Conservation (phyloP, 2,113 vertebrate genomes). For the Microtus richardsoni region DNA sequence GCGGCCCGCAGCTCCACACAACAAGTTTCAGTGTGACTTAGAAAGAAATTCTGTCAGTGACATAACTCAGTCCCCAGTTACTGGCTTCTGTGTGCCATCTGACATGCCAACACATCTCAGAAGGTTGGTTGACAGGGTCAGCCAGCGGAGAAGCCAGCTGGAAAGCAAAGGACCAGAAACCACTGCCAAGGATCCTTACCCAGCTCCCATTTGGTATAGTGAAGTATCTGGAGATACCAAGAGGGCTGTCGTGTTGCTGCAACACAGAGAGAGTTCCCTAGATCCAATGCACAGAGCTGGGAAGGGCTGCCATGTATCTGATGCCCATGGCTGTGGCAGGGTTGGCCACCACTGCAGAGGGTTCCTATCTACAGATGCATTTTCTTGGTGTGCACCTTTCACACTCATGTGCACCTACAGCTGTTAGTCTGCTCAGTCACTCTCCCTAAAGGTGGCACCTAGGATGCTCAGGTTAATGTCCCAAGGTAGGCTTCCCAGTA, state of each 20-base stretch:
- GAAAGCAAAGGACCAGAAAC: not conserved
- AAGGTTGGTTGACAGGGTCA: not conserved
- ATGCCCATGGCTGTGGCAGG: not conserved
- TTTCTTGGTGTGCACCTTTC: not conserved
- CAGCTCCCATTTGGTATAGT: not conserved
- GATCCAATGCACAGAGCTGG: not conserved
- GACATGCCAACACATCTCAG: accelerated
- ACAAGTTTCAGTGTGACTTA: not conserved
- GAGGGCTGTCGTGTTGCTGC: not conserved
- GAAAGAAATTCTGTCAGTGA: not conserved
- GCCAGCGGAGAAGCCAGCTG: not conserved
- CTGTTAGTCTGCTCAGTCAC: not conserved
- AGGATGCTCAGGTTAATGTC: not conserved
- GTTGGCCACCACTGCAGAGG: accelerated
- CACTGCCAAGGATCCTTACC: not conserved
- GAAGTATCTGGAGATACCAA: not conserved
- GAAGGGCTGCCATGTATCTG: not conserved
- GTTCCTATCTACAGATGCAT: not conserved
- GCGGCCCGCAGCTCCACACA: too few relatives aligned
- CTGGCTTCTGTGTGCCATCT: not conserved
- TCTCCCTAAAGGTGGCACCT: not conserved
- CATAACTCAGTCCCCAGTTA: not conserved
- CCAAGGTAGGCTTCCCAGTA: not conserved
- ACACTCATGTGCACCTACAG: not conserved
- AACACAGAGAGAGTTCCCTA: not conserved